Base-by-base conservation (phyloP, 2,888 invertebrate genomes). In the Ditula angustiorana region DNA sequence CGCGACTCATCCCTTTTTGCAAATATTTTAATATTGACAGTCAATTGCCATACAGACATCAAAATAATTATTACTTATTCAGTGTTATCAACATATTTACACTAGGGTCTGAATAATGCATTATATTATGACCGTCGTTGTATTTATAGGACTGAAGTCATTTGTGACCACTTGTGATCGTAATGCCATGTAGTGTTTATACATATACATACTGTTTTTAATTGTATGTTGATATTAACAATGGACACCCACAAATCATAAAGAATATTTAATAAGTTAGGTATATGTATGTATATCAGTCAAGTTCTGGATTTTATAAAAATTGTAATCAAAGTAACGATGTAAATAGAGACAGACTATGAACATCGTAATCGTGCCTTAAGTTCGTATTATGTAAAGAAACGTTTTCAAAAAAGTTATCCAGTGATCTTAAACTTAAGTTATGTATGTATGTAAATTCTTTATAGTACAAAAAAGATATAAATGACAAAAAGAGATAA, bases 71-170 rank as follows among this genome's bases (percentile, higher is more conserved):
- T 4, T 37, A 41, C 35, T 10, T 37, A 49, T 35, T 37, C 11
- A 24, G 33, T 23, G 37, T 61, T 55, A 55, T 61, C 61, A 61
- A 26, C 35, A 44, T 21, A n/a, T n/a, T n/a, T n/a, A 55, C 33
- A 62, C 53, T 59, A 21, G 26, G 30, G 56, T 57, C 49, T 62
- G 49, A 57, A 79, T 81, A 82, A 82, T 80, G 76, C 75, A 77
- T 70, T 78, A 79, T 76, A 77, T 70, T 78, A 79, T 76, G 81
- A 84, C 80, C 81, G 72, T 53, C 68, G 73, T 3, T 33, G 74
- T 90, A 91, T 90, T 88, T 82, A 85, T 90, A 90, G 84, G 72
- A 73, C 78, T 90, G 86, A 86, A 88, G 86, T 90, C 89, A 90
- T 62, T 26, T 80, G 78, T 79, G 79, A 78, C 74, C 76, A 75